Evolutionary conservation across 2,113 vertebrate genomes (phyloP).

Genomic region (Vulpes ferrilata): DNA sequence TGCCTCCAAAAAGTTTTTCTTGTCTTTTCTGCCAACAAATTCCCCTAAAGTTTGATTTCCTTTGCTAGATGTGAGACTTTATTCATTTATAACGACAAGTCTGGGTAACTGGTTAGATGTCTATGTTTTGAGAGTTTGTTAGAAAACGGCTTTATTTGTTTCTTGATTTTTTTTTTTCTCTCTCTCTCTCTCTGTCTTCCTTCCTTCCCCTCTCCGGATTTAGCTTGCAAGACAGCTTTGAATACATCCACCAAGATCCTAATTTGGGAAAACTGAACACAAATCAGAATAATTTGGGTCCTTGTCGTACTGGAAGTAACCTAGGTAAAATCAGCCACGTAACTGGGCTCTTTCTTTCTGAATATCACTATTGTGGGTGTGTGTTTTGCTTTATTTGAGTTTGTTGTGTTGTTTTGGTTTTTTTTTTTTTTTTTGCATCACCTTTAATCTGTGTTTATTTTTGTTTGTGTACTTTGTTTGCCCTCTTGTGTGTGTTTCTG

Average conservation of each 20-base stretch:
- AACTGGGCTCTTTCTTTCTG: neutral
- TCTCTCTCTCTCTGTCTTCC: conserved; percentile 34
- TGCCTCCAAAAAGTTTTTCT: neutral
- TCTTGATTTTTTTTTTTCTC: conserved; percentile 30
- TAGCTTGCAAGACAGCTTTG: conserved; percentile 94
- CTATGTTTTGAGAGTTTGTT: neutral
- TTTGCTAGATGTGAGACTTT: conserved; percentile 12
- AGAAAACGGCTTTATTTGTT: conserved; percentile 1
- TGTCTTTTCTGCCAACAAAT: conserved; percentile 37
- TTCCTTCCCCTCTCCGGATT: conserved; percentile 26
- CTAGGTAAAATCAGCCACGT: conserved; percentile 87
- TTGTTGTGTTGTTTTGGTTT: conserved; percentile 33
- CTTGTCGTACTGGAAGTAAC: conserved; percentile 87
- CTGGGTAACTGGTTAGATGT: neutral
- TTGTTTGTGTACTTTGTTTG: conserved; percentile 64
- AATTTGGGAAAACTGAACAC: conserved; percentile 86
- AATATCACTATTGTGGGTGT: neutral
- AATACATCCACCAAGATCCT: conserved; percentile 91
- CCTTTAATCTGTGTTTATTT: conserved; percentile 66
- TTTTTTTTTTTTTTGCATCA: conserved; percentile 49
- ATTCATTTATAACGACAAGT: conserved; percentile 27
- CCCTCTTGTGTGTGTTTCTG: conserved; percentile 70
- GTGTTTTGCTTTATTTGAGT: conserved; percentile 63
- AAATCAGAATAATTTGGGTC: conserved; percentile 87
- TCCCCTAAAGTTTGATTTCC: neutral